A percentile compares a stretch with the other conserved stretches of the same genome.
phyloP scores from a whole-genome alignment of 2,113 vertebrate genomes.

The Protomyctophum bolini region DNA sequence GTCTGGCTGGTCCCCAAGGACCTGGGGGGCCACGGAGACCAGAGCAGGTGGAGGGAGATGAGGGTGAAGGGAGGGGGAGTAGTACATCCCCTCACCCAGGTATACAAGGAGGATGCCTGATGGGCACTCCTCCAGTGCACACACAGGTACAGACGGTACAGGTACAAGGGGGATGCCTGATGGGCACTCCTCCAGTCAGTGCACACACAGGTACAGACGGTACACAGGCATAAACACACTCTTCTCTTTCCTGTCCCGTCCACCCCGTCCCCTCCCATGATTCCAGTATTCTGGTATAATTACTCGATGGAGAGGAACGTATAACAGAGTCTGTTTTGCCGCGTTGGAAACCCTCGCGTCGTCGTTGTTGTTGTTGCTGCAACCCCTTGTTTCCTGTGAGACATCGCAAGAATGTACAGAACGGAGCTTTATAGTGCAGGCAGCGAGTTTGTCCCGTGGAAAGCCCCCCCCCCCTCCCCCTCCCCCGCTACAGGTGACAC shows the following conservation, averaged over 20 bases:
- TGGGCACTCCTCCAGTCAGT: too few relatives aligned
- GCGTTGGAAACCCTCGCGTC: neutral
- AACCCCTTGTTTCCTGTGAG: slow-evolving; percentile 47
- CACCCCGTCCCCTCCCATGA: slow-evolving; percentile 8
- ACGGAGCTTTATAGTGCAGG: too few relatives aligned
- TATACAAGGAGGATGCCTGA: slow-evolving; percentile 69
- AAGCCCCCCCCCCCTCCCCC: too few relatives aligned
- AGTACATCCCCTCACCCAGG: slow-evolving; percentile 54
- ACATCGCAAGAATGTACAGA: slow-evolving; percentile 28
- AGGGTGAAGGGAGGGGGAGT: slow-evolving; percentile 32
- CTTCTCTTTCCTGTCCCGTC: slow-evolving; percentile 56
- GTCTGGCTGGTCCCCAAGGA: slow-evolving; percentile 60
- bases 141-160: neutral
- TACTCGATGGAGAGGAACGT: slow-evolving; percentile 21
- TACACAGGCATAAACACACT: slow-evolving; percentile 13
- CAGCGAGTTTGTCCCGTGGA: slow-evolving; percentile 41
- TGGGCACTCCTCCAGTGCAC: slow-evolving; percentile 46
- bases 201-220: slow-evolving; percentile 12
- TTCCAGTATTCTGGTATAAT: slow-evolving; percentile 18
- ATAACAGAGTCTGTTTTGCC: neutral
- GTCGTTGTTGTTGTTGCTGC: too few relatives aligned
- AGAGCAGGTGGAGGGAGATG: slow-evolving; percentile 55
- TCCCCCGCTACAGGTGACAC: neutral
- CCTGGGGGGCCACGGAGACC: slow-evolving; percentile 40
- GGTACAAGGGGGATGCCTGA: too few relatives aligned